phyloP scores from a whole-genome alignment of 2,888 invertebrate species.

The Machimus atricapillus region DNA sequence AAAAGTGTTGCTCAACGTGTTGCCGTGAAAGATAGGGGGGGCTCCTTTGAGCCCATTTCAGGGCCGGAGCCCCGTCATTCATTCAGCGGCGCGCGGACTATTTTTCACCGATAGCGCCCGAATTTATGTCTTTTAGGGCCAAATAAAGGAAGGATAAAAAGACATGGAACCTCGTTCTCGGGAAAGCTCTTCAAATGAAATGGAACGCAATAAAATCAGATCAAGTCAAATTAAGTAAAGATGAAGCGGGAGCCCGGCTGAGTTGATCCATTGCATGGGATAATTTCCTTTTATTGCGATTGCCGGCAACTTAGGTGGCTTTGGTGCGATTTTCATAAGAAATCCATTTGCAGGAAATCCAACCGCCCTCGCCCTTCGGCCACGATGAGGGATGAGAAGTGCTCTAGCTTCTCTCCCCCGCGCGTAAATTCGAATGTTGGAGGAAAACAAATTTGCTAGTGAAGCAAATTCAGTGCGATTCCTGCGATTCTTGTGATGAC shows the following conservation, averaged over 20 bases:
- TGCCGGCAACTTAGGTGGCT: background rate
- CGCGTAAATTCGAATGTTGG: background rate
- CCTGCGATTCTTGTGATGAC: background rate
- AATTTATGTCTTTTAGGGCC: slow-evolving; percentile 29
- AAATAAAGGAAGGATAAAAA: background rate
- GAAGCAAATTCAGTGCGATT: background rate
- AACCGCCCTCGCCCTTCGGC: background rate
- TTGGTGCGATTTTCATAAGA: background rate
- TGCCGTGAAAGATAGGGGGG: background rate
- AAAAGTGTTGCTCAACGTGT: background rate
- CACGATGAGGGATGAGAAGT: background rate
- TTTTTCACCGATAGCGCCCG: slow-evolving; percentile 8
- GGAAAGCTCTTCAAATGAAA: slow-evolving; percentile 23
- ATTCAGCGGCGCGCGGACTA: slow-evolving; percentile 5
- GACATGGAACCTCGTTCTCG: background rate
- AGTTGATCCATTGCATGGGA: slow-evolving; percentile 15
- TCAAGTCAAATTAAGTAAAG: slow-evolving; percentile 35
- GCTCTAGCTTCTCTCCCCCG: background rate
- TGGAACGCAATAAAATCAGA: slow-evolving; percentile 40
- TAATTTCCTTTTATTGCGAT: slow-evolving; percentile 19
- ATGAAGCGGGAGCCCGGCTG: slow-evolving; percentile 4
- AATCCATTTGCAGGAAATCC: background rate
- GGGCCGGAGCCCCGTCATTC: slow-evolving; percentile 1
- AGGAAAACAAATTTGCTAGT: background rate
- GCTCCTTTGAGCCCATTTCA: background rate